Base-by-base conservation (phyloP, 2,888 invertebrate genomes). In the Mycogona germanica region DNA sequence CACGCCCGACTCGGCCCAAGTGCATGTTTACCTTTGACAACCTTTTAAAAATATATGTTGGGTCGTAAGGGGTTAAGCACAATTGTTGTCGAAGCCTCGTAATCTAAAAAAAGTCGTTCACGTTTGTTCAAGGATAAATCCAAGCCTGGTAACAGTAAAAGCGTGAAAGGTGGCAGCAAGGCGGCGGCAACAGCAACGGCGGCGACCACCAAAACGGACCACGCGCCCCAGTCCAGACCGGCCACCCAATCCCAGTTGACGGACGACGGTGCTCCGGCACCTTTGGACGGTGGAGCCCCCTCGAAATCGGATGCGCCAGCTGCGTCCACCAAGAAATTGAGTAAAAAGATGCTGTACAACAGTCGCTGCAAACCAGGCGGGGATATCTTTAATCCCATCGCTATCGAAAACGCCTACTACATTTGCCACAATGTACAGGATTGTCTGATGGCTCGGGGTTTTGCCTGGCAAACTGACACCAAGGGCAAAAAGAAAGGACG, bases 351-450 rank as follows among this genome's bases (percentile, higher is more conserved):
- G 19, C 17, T 52, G 19, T 52, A 51, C 23, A 38, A 41, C n/a
- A 35, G 45, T 41, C 50, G 55, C 14, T 55, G 28, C 21, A 55
- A 44, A 25, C 52, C 52, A n/a, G 49, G 51, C 30, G 32, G 41
- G 19, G 89, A 91, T 64, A 84, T 91, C 64, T 80, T 91, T 64
- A 87, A 86, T 59, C 87, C 87, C 62, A 82, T 84, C 2, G 91
- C 89, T 0, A 91, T 93, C 87, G 84, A 88, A 60, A 93, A 93
- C 65, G 88, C 92, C 0, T 92, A 93, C 68, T 87, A 87, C 65
- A 87, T 86, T 1, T 92, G 92, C 62, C 93, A 93, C 66, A 91
- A 89, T 67, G 84, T 91, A 1, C 89, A 89, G 70, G 91, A 92
- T 65, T 76, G 92, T 9, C 71, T 93, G 14, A 81, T 80, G 62